Base-by-base conservation (phyloP, 2,888 invertebrate species). In the Acleris cristana region DNA sequence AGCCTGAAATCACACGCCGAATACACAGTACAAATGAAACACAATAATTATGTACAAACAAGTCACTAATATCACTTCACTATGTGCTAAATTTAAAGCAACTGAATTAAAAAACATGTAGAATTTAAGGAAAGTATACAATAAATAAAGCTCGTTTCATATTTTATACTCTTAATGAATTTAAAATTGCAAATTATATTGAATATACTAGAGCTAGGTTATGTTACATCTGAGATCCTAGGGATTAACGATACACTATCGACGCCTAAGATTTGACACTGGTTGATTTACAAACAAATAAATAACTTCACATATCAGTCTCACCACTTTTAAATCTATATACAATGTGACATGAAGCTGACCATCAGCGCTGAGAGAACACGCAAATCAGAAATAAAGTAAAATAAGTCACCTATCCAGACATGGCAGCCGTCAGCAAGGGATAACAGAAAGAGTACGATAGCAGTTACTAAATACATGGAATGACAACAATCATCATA, bases 231-330 rank as follows among this genome's bases (percentile, higher is more conserved):
- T 83, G 85, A 87, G 88, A 87, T 87, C 86, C 85, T 85, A 86
- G 77, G 81, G 79, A 82, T 81, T 84, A 79, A 79, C 78, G 76
- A 80, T 79, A 82, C 78, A 77, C 81, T 81, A 84, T 86, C 77
- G 81, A 83, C 81, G 83, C 83, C 85, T 86, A 84, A 86, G 80
- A 86, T 89, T 90, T 90, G 90, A 90, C 89, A 90, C 89, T 87
- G 89, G 86, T 88, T 86, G 87, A 87, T 89, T 88, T 87, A 88
- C 79, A 86, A 88, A 90, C 83, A 88, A 91, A 91, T 90, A 91
- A 90, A 90, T 90, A 90, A 90, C 88, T 86, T 91, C 88, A 89
- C 81, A 83, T 90, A 91, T 92, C 92, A 92, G 92, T 92, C 92
- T 91, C 88, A 89, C 88, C 79, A 87, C 89, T 88, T 66, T 89